These are phyloP conservation scores for Coenonympha arcania DNA, from an alignment of 2,888 invertebrate species.

Conservation along the genomic window DNA sequence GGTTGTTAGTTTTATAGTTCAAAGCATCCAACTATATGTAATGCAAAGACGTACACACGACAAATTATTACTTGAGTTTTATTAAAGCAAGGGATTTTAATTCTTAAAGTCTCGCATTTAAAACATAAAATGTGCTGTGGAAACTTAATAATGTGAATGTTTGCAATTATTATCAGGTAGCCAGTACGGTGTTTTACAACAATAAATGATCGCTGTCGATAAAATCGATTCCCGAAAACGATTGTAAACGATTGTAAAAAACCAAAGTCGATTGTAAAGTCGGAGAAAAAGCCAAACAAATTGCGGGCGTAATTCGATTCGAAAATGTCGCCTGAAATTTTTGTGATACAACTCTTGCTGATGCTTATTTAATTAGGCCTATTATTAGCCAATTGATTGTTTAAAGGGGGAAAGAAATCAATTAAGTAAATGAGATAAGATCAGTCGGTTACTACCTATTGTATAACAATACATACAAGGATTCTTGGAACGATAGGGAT, in stretches of 20 bases:
- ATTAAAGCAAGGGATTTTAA: neutral
- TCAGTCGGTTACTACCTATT: neutral
- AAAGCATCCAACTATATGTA: neutral
- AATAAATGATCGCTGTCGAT: constrained; percentile 7
- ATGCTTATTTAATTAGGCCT: constrained; percentile 10
- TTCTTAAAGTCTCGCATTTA: neutral
- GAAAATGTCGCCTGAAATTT: constrained; percentile 8
- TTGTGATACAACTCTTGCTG: constrained; percentile 9
- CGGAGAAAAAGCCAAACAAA: constrained; percentile 11
- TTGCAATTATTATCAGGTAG: constrained; percentile 18
- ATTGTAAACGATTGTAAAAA: constrained; percentile 34
- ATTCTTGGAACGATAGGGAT: too few relatives aligned
- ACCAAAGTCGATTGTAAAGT: constrained; percentile 14
- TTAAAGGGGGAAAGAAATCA: neutral
- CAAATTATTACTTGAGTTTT: neutral
- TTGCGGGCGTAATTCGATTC: constrained; percentile 9
- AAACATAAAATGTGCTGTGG: neutral
- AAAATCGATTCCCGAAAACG: constrained; percentile 38
- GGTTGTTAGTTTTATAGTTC: neutral
- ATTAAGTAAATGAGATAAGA: constrained; percentile 1
- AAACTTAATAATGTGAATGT: neutral
- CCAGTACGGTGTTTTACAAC: constrained; percentile 21
- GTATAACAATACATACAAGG: too few relatives aligned
- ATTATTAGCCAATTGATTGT: constrained; percentile 1
- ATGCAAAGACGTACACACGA: neutral